phyloP scores from a whole-genome alignment of 2,113 vertebrate species.

The Argyrosomus japonicus region DNA sequence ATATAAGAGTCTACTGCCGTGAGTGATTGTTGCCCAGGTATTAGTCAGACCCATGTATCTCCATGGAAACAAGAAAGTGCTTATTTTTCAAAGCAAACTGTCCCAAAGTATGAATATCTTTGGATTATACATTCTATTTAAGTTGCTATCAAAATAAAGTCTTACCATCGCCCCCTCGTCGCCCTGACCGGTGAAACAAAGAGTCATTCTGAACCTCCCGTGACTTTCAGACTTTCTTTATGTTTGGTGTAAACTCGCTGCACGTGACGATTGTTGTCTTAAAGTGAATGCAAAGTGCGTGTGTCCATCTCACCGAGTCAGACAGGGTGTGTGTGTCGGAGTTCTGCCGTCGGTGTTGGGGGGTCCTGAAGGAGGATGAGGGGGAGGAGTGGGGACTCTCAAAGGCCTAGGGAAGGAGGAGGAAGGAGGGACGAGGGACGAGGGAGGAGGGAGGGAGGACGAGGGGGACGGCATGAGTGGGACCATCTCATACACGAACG shows the following conservation, averaged over 20 bases:
- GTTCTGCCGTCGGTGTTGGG: conserved; percentile 83
- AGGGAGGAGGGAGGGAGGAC: conserved; percentile 77
- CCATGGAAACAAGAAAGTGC: too few species aligned
- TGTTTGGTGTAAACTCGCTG: neutral
- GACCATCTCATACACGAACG: conserved; percentile 39
- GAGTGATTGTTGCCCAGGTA: too few species aligned
- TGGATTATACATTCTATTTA: too few species aligned
- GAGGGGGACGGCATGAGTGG: conserved; percentile 74
- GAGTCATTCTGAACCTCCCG: neutral
- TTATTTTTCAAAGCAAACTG: too few species aligned
- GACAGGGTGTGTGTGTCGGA: conserved; percentile 76
- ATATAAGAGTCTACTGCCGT: too few species aligned
- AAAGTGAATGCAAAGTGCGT: conserved; percentile 11
- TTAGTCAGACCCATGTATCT: too few species aligned
- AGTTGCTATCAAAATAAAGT: too few species aligned
- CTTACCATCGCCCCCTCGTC: too few species aligned
- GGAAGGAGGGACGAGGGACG: conserved; percentile 82
- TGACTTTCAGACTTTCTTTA: neutral
- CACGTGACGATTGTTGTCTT: neutral
- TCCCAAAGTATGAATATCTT: too few species aligned
- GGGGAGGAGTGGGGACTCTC: conserved; percentile 93
- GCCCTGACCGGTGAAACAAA: neutral
- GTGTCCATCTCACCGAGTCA: conserved; percentile 86
- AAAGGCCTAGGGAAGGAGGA: conserved; percentile 68
- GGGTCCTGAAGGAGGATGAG: conserved; percentile 77